Conservation (phyloP, 2,113 vertebrate genomes). For the Apodemus speciosus region DNA sequence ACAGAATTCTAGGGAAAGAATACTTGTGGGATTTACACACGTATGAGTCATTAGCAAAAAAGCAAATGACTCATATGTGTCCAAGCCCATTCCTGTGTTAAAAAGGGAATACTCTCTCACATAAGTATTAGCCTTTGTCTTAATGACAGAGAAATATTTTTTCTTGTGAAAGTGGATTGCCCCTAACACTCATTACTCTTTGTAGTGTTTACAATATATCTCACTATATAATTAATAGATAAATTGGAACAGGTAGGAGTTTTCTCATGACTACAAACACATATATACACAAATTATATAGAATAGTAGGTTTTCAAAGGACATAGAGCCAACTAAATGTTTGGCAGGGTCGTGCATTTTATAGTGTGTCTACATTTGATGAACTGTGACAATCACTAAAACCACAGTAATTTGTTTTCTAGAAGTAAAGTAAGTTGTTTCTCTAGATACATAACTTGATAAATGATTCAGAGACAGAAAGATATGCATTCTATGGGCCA, state of each 20-base stretch:
- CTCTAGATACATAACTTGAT: background rate
- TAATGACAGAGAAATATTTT: background rate
- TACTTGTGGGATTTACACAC: background rate
- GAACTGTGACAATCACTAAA: background rate
- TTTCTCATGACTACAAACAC: background rate
- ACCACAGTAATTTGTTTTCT: background rate
- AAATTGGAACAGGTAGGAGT: background rate
- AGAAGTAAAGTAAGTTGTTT: background rate
- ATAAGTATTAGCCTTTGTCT: background rate
- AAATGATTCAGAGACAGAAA: background rate
- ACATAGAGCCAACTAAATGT: background rate
- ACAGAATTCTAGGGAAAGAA: background rate
- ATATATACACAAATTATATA: background rate
- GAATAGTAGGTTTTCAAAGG: background rate
- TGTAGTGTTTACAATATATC: background rate
- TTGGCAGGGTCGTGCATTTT: background rate
- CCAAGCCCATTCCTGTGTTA: background rate
- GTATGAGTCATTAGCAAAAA: background rate
- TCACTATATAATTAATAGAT: background rate
- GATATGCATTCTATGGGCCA: background rate
- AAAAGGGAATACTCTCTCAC: background rate
- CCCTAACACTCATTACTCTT: background rate
- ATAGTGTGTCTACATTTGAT: background rate
- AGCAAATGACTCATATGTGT: background rate
- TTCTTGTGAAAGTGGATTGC: background rate